phyloP scores from a whole-genome alignment of 2,797 vertebrate genomes.

The Gymnoscopelus microlampas region DNA sequence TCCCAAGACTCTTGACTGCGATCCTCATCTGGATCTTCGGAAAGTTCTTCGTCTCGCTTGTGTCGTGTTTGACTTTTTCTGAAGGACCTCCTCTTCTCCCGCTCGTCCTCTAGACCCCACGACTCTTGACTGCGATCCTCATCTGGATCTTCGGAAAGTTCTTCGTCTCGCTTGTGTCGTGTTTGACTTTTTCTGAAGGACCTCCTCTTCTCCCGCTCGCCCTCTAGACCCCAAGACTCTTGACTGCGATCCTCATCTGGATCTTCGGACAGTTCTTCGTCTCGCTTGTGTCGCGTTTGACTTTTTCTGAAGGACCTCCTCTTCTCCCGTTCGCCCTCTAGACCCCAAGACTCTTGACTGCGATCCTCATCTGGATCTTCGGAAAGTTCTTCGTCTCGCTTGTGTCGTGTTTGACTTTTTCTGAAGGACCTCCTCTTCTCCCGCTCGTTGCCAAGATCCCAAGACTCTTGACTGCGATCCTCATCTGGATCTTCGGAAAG shows the following conservation, averaged over 20 bases:
- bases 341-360: constrained; percentile 70
- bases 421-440: constrained; percentile 22
- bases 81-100: neutral
- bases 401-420: too few relatives aligned
- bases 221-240: constrained; percentile 67
- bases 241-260: constrained; percentile 61
- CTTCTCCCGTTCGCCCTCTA: constrained; percentile 40
- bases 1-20: too few relatives aligned
- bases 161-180: constrained; percentile 72
- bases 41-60: constrained; percentile 36
- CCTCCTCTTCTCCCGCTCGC: constrained; percentile 68
- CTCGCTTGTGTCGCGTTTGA: constrained; percentile 64
- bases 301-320: constrained; percentile 55
- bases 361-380: constrained; percentile 35
- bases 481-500: constrained; percentile 35
- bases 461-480: constrained; percentile 50
- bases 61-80: neutral
- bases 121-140: constrained; percentile 53
- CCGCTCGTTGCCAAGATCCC: neutral
- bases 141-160: constrained; percentile 17
- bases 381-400: too few relatives aligned
- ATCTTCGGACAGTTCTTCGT: constrained; percentile 8
- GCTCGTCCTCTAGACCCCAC: constrained; percentile 37
- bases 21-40: too few relatives aligned
- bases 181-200: constrained; percentile 72